Base-by-base conservation (phyloP, 2,113 vertebrate genomes). In the Cygnus buccinator region DNA sequence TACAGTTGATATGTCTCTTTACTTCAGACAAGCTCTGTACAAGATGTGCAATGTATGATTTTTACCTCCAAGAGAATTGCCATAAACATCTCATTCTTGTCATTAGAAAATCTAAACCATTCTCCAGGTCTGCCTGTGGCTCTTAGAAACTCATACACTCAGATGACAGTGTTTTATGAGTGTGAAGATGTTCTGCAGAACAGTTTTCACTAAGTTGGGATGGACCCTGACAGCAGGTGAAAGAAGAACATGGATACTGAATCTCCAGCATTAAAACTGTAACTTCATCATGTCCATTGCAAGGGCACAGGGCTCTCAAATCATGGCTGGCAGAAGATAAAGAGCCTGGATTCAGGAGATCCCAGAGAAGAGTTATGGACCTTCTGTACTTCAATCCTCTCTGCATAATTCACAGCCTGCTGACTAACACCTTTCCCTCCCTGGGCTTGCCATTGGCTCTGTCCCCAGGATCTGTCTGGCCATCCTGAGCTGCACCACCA, bases 21-120 rank as follows among this genome's bases (percentile, higher is more conserved):
- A 35, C 35, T 35, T 35, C 35, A 35, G 35, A 35, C 35, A 35
- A 35, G 35, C 35, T 35, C 35, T 35, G 35, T 35, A 35, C 35
- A 35, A 35, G 52, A 50, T 72, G 77, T 91, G 57, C 18, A 65
- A 46, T 71, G 74, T 62, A 50, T 70, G 59, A 84, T 55, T 93
- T 94, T 52, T 68, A 89, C 77, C 61, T 91, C 79, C 41, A 85
- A 46, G 54, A 79, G 41, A 94, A 94, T 50, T 79, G 44, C 29
- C 73, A 71, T 41, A 61, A 86, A 77, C 77, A 50, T 71, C 44
- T 43, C 16, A 11, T 31, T 65, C 93, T 88, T 80, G 15, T 33
- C 54, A 46, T 65, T 57, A 57, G 28, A 74, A 78, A 74, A 67
- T 21, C 50, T 13, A 79, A 87, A 79, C 66, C 21, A 28, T 50